Evolutionary conservation across 2,888 invertebrate genomes (phyloP).

Genomic region (Meandrusa payeni): DNA sequence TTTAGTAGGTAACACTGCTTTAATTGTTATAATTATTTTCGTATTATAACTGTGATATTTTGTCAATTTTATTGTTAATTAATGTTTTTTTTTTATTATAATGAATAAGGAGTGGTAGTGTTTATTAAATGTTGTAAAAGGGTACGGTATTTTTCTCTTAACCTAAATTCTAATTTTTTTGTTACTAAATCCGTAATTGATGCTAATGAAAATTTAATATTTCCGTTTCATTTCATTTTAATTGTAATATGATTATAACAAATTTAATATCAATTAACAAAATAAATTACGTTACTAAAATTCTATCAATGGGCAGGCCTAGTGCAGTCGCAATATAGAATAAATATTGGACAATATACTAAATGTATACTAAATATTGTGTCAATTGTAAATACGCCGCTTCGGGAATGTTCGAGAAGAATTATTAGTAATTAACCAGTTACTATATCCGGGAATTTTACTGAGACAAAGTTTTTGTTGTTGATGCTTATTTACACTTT

Average conservation of each 20-base stretch:
- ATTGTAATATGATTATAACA: slow-evolving; percentile 32
- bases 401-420: too few species aligned
- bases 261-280: slow-evolving; percentile 25
- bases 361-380: background rate
- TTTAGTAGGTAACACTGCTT: slow-evolving; percentile 24
- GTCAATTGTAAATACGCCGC: slow-evolving; percentile 9
- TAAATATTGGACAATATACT: too few species aligned
- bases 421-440: too few species aligned
- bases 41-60: slow-evolving; percentile 27
- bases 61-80: slow-evolving; percentile 23
- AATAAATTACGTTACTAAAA: background rate
- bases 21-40: slow-evolving; percentile 23
- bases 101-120: slow-evolving; percentile 25
- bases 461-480: too few species aligned
- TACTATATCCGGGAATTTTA: too few species aligned
- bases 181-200: slow-evolving; percentile 34
- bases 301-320: slow-evolving; percentile 5
- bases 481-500: too few species aligned
- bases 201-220: slow-evolving; percentile 45
- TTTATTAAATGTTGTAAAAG: slow-evolving; percentile 30
- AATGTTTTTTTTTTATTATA: slow-evolving; percentile 13
- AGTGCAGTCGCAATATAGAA: slow-evolving; percentile 7
- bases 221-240: slow-evolving; percentile 49
- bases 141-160: slow-evolving; percentile 36
- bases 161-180: slow-evolving; percentile 25